Percentiles rank a stretch among this genome's conserved stretches.
phyloP scores from a whole-genome alignment of 2,113 vertebrate genomes.

The Pachypanchax playfairii region DNA sequence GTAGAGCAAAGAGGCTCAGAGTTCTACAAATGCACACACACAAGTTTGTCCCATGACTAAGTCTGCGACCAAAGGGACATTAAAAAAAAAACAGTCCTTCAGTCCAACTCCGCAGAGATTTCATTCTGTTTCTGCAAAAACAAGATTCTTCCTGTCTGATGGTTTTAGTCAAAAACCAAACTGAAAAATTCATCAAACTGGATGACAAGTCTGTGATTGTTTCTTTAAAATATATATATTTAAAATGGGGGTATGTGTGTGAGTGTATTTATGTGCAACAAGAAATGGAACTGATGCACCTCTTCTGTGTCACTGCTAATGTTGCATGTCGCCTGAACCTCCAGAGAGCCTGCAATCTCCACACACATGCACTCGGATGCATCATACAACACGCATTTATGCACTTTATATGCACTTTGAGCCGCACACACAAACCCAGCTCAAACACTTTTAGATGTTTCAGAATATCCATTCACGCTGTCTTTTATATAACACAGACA shows the following conservation, averaged over 20 bases:
- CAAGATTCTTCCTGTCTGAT: conserved; percentile 50
- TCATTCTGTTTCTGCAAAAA: conserved; percentile 51
- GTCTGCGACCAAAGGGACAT: conserved; percentile 39
- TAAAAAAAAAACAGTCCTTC: conserved; percentile 36
- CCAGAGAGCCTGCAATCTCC: conserved; percentile 43
- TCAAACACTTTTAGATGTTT: conserved; percentile 3
- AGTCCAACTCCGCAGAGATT: conserved; percentile 57
- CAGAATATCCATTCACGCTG: neutral
- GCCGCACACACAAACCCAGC: conserved; percentile 8
- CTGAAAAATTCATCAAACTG: conserved; percentile 71
- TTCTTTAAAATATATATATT: no score
- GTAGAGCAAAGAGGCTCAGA: neutral
- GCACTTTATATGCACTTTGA: conserved; percentile 3
- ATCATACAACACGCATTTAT: neutral
- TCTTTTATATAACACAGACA: neutral
- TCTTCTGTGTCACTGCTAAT: conserved; percentile 75
- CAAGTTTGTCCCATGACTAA: conserved; percentile 22
- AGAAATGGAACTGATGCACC: conserved; percentile 60
- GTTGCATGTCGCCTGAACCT: conserved; percentile 59
- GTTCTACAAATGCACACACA: conserved; percentile 2
- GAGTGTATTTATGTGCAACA: conserved; percentile 10
- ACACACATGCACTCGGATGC: conserved; percentile 15
- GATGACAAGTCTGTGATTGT: conserved; percentile 36
- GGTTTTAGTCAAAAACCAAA: conserved; percentile 46
- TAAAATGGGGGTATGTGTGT: no score